A percentile compares a stretch with the other conserved stretches of the same genome.
phyloP scores from a whole-genome alignment of 2,888 invertebrate species.

The Drosophila colorata region DNA sequence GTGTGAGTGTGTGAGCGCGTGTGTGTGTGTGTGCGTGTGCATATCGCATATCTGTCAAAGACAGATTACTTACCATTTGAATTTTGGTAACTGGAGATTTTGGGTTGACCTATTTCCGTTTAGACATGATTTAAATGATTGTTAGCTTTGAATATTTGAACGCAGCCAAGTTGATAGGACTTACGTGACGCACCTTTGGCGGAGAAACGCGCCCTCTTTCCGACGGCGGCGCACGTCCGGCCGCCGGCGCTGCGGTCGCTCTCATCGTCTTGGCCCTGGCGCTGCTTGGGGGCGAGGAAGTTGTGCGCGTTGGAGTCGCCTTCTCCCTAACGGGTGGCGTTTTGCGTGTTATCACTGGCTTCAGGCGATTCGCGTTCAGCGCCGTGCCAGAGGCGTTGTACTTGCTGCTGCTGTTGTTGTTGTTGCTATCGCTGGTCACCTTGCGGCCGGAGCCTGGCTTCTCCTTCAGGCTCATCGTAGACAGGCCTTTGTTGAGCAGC shows the following conservation, averaged over 20 bases:
- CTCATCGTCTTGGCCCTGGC: slow-evolving; percentile 7
- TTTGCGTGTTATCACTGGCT: slow-evolving; percentile 83
- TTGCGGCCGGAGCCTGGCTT: slow-evolving; percentile 25
- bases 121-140: neutral
- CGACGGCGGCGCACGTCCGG: neutral
- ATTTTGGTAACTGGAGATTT: slow-evolving; percentile 60
- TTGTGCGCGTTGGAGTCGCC: neutral
- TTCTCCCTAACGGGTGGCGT: slow-evolving; percentile 65
- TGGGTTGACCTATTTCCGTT: slow-evolving; percentile 23
- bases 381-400: too few species aligned
- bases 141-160: slow-evolving; percentile 2
- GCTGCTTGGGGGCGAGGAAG: slow-evolving; percentile 30
- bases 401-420: slow-evolving; percentile 61
- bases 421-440: slow-evolving; percentile 58
- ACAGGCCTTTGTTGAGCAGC: slow-evolving; percentile 62
- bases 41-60: too few species aligned
- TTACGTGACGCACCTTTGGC: slow-evolving; percentile 35
- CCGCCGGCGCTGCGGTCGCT: slow-evolving; percentile 4
- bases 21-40: too few species aligned
- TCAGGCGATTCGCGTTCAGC: slow-evolving; percentile 73
- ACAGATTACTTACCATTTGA: slow-evolving; percentile 55
- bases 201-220: slow-evolving; percentile 30
- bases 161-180: slow-evolving; percentile 15
- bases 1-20: neutral
- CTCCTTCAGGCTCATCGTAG: slow-evolving; percentile 69